These are phyloP conservation scores for Chascanopsetta lugubris DNA, from an alignment of 2,113 vertebrate genomes.

Conservation along the genomic window DNA sequence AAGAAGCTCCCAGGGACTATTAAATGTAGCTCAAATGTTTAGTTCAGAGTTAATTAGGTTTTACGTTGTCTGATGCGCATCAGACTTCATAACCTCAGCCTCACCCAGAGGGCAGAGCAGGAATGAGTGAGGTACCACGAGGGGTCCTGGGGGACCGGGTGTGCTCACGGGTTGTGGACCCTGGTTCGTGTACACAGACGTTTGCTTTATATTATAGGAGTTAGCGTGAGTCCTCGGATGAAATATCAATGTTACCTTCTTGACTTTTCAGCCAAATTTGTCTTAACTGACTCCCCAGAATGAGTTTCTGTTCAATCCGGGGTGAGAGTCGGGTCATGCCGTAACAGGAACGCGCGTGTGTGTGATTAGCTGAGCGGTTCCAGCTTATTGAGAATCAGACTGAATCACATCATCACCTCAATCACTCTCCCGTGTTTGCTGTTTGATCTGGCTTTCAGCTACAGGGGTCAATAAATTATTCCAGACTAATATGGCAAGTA, in stretches of 20 bases:
- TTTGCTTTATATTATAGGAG: slow-evolving; percentile 12
- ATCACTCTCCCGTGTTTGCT: slow-evolving; percentile 11
- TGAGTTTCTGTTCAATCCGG: slow-evolving; percentile 10
- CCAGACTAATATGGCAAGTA: slow-evolving; percentile 1
- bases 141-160: background rate
- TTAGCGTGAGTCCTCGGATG: slow-evolving; percentile 2
- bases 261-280: background rate
- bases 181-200: slow-evolving; percentile 9
- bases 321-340: background rate
- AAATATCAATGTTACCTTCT: slow-evolving; percentile 26
- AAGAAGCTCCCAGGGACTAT: slow-evolving; percentile 65
- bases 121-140: slow-evolving; percentile 32
- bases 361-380: slow-evolving; percentile 24
- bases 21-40: slow-evolving; percentile 65
- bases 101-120: slow-evolving; percentile 17
- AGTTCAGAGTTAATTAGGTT: slow-evolving; percentile 62
- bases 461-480: background rate
- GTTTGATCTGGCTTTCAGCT: slow-evolving; percentile 3
- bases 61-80: slow-evolving; percentile 56
- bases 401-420: slow-evolving; percentile 1
- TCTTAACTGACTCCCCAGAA: slow-evolving; percentile 26
- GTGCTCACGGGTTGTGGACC: background rate
- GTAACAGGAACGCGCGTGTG: slow-evolving; percentile 7
- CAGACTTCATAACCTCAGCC: slow-evolving; percentile 38
- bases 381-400: slow-evolving; percentile 5